phyloP scores from a whole-genome alignment of 2,797 vertebrate genomes.

The Muraenolepis orangiensis region DNA sequence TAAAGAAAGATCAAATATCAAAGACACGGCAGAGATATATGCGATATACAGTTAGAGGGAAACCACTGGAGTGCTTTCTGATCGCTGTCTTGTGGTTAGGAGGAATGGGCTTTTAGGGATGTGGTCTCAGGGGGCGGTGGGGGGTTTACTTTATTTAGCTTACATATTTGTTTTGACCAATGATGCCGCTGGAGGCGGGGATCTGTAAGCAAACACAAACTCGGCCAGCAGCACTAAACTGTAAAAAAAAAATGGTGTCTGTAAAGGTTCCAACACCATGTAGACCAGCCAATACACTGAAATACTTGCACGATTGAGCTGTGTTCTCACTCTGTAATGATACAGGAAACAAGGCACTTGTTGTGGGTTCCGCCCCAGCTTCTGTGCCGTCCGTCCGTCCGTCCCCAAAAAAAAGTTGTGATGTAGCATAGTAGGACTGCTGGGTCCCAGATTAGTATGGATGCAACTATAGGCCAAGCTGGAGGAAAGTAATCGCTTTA shows the following conservation, averaged over 20 bases:
- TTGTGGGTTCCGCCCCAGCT: not conserved
- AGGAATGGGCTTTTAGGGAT: not conserved
- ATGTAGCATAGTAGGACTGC: not conserved
- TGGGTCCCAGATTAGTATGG: not conserved
- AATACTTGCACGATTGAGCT: not conserved
- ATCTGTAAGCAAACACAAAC: not conserved
- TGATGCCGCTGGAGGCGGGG: not conserved
- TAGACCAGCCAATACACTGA: not conserved
- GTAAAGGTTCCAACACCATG: not conserved
- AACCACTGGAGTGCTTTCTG: not conserved
- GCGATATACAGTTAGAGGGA: not conserved
- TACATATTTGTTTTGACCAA: not conserved
- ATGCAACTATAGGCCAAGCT: not conserved
- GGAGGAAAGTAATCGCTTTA: not conserved
- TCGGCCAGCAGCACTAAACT: not conserved
- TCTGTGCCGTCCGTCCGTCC: too few relatives aligned
- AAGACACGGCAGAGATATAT: not conserved
- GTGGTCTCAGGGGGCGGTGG: not conserved
- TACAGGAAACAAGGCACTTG: not conserved
- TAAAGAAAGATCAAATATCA: constrained; percentile 24
- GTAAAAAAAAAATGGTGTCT: not conserved
- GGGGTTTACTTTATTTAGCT: not conserved
- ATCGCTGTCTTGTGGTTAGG: not conserved
- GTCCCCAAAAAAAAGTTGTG: too few relatives aligned
- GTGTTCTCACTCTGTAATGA: not conserved